Evolutionary conservation across 1,140 invertebrate genomes (phyloP).

Genomic region (Tenebrio molitor): DNA sequence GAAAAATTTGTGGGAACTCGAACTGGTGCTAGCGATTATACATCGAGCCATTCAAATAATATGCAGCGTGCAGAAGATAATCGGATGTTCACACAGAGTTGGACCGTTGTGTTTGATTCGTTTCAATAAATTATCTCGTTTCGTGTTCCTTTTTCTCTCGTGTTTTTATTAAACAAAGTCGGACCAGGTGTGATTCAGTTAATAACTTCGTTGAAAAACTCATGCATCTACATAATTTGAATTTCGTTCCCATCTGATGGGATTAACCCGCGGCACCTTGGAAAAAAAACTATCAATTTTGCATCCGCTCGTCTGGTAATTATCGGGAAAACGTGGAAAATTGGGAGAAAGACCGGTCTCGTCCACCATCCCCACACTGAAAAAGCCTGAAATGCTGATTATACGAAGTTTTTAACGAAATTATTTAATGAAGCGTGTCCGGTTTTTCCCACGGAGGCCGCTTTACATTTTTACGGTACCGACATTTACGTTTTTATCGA

Average conservation of each 20-base stretch:
- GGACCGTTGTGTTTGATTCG: slow-evolving; percentile 45
- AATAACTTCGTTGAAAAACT: slow-evolving; percentile 23
- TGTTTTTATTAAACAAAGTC: slow-evolving; percentile 22
- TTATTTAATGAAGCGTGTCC: slow-evolving; percentile 36
- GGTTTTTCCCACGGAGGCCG: slow-evolving; percentile 18
- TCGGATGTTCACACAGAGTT: slow-evolving; percentile 27
- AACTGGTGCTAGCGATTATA: background rate
- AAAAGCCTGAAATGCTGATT: slow-evolving; percentile 23
- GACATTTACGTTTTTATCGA: slow-evolving; percentile 43
- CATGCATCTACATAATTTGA: slow-evolving; percentile 29
- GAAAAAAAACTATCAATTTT: background rate
- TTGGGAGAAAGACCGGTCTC: background rate
- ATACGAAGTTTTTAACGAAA: slow-evolving; percentile 13
- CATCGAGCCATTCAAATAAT: slow-evolving; percentile 13
- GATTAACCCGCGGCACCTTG: background rate
- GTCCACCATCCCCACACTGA: background rate
- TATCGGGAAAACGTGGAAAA: slow-evolving; percentile 2
- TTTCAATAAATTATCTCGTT: slow-evolving; percentile 48
- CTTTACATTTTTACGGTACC: slow-evolving; percentile 32
- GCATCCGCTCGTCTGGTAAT: background rate
- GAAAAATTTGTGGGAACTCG: slow-evolving; percentile 36
- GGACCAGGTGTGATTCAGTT: slow-evolving; percentile 24
- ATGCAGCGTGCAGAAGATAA: slow-evolving; percentile 13
- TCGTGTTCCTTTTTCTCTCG: slow-evolving; percentile 39
- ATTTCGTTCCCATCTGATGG: background rate